Conservation (phyloP, 2,113 vertebrate genomes). For the Dinomys branickii region DNA sequence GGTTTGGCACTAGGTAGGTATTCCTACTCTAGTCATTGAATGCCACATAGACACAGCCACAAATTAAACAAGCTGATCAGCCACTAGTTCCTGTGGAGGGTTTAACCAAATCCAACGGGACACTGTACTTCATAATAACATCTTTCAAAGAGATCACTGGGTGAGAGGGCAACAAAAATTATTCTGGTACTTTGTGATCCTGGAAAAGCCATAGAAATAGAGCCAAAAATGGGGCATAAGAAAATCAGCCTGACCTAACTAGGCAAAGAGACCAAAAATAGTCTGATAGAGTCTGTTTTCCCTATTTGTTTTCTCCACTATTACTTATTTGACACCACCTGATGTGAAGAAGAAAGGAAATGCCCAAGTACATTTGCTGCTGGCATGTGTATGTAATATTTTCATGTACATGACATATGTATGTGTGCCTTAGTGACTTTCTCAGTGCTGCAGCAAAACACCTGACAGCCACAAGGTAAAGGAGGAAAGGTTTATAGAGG, state of each 20-base stretch:
- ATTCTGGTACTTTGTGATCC: conserved; percentile 33
- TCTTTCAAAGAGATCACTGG: conserved; percentile 37
- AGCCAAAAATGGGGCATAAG: conserved; percentile 4
- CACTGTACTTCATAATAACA: neutral
- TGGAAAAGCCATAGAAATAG: conserved; percentile 53
- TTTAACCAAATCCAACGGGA: conserved; percentile 41
- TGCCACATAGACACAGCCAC: neutral
- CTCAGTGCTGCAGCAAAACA: neutral
- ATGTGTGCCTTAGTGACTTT: neutral
- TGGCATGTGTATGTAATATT: neutral
- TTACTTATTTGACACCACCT: conserved; percentile 28
- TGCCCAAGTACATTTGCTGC: neutral
- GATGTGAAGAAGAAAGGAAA: neutral
- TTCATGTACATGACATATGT: too few relatives aligned
- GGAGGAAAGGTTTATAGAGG: neutral
- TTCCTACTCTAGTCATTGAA: neutral
- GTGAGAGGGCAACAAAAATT: neutral
- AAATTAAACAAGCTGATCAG: neutral
- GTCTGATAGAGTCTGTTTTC: neutral
- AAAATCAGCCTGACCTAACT: conserved; percentile 63
- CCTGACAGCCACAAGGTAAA: neutral
- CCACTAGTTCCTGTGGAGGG: neutral
- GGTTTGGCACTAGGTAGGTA: neutral
- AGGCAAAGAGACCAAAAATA: conserved; percentile 53
- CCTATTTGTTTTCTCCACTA: neutral